These are phyloP conservation scores for Podocnemis expansa DNA, from an alignment of 2,113 vertebrate genomes.

Conservation along the genomic window DNA sequence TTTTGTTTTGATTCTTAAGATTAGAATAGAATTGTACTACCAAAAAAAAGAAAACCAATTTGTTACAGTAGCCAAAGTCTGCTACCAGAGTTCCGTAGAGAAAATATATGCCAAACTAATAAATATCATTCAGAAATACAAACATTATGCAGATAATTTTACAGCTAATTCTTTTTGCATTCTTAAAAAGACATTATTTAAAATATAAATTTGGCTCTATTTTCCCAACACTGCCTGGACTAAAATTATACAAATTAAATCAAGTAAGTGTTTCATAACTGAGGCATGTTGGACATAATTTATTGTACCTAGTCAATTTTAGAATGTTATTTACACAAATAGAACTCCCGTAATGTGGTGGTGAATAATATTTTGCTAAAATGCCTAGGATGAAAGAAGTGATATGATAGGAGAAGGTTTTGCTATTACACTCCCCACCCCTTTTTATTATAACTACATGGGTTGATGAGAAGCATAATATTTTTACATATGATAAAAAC, in stretches of 20 bases:
- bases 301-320: constrained; percentile 40
- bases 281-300: constrained; percentile 31
- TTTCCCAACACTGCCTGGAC: constrained; percentile 33
- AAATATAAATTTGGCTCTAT: constrained; percentile 48
- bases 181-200: constrained; percentile 67
- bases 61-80: neutral
- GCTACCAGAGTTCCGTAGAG: constrained; percentile 10
- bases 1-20: constrained; percentile 57
- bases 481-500: constrained; percentile 52
- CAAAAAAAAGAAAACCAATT: neutral
- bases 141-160: constrained; percentile 57
- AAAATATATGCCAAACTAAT: constrained; percentile 59
- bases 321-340: constrained; percentile 56
- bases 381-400: constrained; percentile 32
- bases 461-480: constrained; percentile 55
- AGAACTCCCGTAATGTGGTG: constrained; percentile 25
- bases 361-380: neutral
- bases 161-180: constrained; percentile 68
- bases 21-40: constrained; percentile 35
- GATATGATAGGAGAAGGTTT: constrained; percentile 56
- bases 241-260: constrained; percentile 60
- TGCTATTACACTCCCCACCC: constrained; percentile 26
- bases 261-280: constrained; percentile 60
- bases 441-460: constrained; percentile 49
- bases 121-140: constrained; percentile 50